Conservation (phyloP, 2,113 vertebrate genomes). For the Lamprotornis superbus region DNA sequence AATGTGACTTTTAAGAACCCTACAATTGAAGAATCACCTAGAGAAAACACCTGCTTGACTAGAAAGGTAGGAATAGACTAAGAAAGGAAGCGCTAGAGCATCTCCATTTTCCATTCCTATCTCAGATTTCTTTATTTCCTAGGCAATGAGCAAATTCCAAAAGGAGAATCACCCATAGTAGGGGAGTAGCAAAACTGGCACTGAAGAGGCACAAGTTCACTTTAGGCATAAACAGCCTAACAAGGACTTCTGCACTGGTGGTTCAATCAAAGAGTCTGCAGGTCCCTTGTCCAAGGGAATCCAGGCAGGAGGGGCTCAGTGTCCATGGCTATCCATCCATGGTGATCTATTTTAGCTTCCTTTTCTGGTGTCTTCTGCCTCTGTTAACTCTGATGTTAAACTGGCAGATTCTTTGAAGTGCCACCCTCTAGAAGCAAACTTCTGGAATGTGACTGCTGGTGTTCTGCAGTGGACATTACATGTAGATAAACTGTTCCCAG, state of each 20-base stretch:
- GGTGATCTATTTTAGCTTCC: background rate
- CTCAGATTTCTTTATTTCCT: background rate
- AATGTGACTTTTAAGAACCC: background rate
- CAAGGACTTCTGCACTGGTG: background rate
- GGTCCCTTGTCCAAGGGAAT: background rate
- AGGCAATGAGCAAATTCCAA: background rate
- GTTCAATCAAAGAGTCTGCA: background rate
- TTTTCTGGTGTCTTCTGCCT: background rate
- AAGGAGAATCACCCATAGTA: background rate
- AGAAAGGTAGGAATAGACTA: background rate
- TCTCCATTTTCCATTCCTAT: background rate
- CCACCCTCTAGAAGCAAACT: background rate
- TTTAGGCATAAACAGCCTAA: background rate
- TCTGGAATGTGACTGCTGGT: rapidly evolving
- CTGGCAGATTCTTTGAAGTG: background rate
- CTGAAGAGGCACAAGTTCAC: background rate
- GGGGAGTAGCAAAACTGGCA: background rate
- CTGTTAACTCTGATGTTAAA: background rate
- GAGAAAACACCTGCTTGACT: background rate
- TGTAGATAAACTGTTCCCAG: background rate
- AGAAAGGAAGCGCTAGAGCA: background rate
- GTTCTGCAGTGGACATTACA: background rate
- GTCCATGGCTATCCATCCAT: background rate
- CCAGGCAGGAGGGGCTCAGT: background rate
- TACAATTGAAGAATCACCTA: background rate